phyloP scores from a whole-genome alignment of 2,113 vertebrate genomes.

The Sinocyclocheilus maitianheensis region DNA sequence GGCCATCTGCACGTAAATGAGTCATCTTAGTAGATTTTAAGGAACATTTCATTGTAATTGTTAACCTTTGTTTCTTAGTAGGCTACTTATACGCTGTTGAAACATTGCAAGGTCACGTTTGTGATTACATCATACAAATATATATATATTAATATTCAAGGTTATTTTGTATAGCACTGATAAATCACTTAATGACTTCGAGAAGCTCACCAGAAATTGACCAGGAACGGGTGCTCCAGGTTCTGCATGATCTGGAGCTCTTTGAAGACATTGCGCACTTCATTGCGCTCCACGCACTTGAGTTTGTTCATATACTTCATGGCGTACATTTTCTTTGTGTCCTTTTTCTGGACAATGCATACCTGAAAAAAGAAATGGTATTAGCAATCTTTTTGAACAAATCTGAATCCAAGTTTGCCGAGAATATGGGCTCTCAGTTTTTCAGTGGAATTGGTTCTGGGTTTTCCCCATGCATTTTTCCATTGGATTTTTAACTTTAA shows the following conservation, averaged over 20 bases:
- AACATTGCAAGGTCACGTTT: not conserved
- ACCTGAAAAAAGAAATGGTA: slow-evolving; percentile 74
- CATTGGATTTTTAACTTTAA: too few species aligned
- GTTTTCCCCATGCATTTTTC: too few species aligned
- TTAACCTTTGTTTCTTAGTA: not conserved
- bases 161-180: not conserved
- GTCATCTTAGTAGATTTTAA: too few species aligned
- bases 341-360: slow-evolving; percentile 96
- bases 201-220: slow-evolving; percentile 90
- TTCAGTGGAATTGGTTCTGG: too few species aligned
- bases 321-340: slow-evolving; percentile 98
- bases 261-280: slow-evolving; percentile 96
- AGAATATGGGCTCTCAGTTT: too few species aligned
- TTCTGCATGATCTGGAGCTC: slow-evolving; percentile 98
- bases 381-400: not conserved
- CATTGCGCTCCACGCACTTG: slow-evolving; percentile 93
- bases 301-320: slow-evolving; percentile 99
- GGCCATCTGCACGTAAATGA: too few species aligned
- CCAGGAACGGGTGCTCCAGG: slow-evolving; percentile 93
- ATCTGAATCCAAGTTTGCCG: not conserved
- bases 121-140: not conserved
- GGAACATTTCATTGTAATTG: too few species aligned
- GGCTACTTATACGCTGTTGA: not conserved
- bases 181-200: not conserved
- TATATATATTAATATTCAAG: too few species aligned